Conservation (phyloP, 1,140 invertebrate species). For the Drosophila navojoa region DNA sequence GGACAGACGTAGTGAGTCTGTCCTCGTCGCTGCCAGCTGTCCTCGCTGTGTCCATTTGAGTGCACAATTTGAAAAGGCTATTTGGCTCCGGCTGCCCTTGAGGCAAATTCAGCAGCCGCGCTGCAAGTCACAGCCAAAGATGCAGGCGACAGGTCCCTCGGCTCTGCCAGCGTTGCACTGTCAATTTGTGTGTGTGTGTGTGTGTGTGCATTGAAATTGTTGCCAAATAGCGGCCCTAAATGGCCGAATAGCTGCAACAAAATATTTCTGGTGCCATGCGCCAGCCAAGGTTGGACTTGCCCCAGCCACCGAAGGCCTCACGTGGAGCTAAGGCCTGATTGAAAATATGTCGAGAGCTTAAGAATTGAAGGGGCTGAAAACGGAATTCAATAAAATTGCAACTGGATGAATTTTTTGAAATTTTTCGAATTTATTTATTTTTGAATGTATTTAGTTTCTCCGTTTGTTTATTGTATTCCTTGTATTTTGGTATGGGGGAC, state of each 20-base stretch:
- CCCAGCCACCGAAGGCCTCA: background rate
- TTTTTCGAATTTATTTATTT: conserved; percentile 78
- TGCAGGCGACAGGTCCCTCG: conserved; percentile 12
- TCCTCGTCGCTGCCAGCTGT: conserved; percentile 32
- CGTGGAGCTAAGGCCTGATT: conserved; percentile 4
- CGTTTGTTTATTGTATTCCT: conserved; percentile 73
- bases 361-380: background rate
- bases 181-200: conserved; percentile 46
- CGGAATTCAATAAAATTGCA: conserved; percentile 8
- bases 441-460: conserved; percentile 62
- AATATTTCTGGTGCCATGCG: conserved; percentile 24
- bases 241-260: conserved; percentile 34
- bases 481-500: conserved; percentile 54
- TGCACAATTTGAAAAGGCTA: conserved; percentile 79
- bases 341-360: background rate
- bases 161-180: conserved; percentile 44
- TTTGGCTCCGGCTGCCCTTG: conserved; percentile 63
- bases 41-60: conserved; percentile 72
- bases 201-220: conserved; percentile 49
- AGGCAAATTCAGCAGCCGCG: conserved; percentile 45
- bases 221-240: conserved; percentile 43
- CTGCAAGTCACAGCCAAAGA: conserved; percentile 33
- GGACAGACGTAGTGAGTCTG: conserved; percentile 5
- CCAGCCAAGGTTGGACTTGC: conserved; percentile 8
- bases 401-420: conserved; percentile 53